phyloP scores from a whole-genome alignment of 2,888 invertebrate species.

The Timandra comae region DNA sequence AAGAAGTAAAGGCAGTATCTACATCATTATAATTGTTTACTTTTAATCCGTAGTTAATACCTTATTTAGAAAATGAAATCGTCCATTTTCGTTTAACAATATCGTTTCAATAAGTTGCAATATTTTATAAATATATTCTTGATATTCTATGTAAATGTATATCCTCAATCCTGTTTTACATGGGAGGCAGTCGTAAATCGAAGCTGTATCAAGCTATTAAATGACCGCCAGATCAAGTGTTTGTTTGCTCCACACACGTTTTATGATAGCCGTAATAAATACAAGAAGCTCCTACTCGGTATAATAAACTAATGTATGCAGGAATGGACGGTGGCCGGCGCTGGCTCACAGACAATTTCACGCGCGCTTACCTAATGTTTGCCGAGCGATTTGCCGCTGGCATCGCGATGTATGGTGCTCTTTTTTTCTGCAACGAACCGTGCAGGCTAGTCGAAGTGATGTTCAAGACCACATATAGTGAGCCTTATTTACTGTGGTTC shows the following conservation, averaged over 20 bases:
- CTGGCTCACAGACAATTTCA: slow-evolving; percentile 57
- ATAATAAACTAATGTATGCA: slow-evolving; percentile 45
- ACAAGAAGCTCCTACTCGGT: slow-evolving; percentile 31
- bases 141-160: too few species aligned
- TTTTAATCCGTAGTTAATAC: too few species aligned
- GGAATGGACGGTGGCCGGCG: slow-evolving; percentile 37
- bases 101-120: too few species aligned
- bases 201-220: slow-evolving; percentile 18
- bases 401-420: slow-evolving; percentile 36
- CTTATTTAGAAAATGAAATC: too few species aligned
- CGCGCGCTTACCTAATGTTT: slow-evolving; percentile 67
- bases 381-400: slow-evolving; percentile 60
- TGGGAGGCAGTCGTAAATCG: slow-evolving; percentile 22
- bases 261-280: slow-evolving; percentile 31
- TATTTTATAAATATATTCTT: too few species aligned
- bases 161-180: slow-evolving; percentile 17
- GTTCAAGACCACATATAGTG: too few species aligned
- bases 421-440: slow-evolving; percentile 32
- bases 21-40: too few species aligned
- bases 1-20: too few species aligned
- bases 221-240: slow-evolving; percentile 22
- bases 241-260: slow-evolving; percentile 25
- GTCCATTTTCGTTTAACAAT: too few species aligned
- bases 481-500: too few species aligned
- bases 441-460: slow-evolving; percentile 6